Evolutionary conservation across 2,113 vertebrate species (phyloP).

Genomic region (Pandion haliaetus): DNA sequence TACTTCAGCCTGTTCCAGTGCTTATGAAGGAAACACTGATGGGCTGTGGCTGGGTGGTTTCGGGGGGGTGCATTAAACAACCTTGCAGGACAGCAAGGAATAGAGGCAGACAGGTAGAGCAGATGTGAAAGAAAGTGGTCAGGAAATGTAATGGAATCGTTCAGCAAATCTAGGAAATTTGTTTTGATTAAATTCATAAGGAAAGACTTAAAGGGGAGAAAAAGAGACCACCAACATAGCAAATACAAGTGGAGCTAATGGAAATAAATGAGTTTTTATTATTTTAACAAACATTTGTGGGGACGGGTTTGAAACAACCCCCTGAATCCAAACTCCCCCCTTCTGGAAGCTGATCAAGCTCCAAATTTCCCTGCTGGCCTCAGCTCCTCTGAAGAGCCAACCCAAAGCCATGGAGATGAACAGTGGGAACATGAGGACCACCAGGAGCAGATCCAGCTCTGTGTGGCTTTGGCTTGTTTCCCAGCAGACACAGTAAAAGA

Average conservation of each 20-base stretch:
- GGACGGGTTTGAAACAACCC: not conserved
- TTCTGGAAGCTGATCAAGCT: constrained; percentile 25
- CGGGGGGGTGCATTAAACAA: not conserved
- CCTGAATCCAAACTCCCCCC: not conserved
- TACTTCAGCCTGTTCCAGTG: not conserved
- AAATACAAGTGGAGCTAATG: not conserved
- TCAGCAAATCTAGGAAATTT: not conserved
- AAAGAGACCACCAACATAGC: constrained; percentile 44
- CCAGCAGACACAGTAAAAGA: constrained; percentile 24
- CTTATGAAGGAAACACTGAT: not conserved
- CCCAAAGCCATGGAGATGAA: constrained; percentile 28
- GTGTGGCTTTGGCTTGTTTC: constrained; percentile 41
- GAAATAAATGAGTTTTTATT: constrained; percentile 25
- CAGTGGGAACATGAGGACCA: constrained; percentile 18
- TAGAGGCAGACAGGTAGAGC: not conserved
- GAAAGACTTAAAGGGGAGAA: not conserved
- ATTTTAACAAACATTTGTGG: constrained; percentile 26
- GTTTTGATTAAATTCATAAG: constrained; percentile 2
- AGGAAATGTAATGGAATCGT: not conserved
- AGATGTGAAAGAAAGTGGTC: not conserved
- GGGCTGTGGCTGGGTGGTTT: not conserved
- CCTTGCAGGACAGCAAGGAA: not conserved
- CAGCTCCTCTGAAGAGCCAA: constrained; percentile 15
- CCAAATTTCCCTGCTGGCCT: constrained; percentile 44
- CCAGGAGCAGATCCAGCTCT: constrained; percentile 31